phyloP scores from a whole-genome alignment of 2,113 vertebrate species.

The Urocynchramus pylzowi region DNA sequence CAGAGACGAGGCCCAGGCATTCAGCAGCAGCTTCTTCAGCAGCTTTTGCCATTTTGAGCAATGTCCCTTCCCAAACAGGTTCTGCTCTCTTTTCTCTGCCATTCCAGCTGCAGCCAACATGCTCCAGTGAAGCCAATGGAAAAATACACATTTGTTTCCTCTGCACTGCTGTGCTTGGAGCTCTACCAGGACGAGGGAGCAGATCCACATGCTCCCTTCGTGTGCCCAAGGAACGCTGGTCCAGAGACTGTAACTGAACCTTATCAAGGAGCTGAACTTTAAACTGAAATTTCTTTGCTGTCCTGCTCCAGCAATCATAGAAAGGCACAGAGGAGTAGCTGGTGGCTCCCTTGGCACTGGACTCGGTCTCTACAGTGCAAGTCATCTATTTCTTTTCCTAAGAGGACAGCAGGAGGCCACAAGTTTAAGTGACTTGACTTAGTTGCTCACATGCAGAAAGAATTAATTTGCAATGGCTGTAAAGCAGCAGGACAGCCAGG shows the following conservation, averaged over 20 bases:
- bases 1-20: not conserved
- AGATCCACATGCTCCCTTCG: accelerated
- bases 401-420: slow-evolving; percentile 17
- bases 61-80: not conserved
- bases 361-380: not conserved
- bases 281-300: not conserved
- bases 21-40: not conserved
- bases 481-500: slow-evolving; percentile 61
- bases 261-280: not conserved
- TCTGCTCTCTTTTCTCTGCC: not conserved
- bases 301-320: not conserved
- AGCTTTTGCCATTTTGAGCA: not conserved
- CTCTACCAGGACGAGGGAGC: not conserved
- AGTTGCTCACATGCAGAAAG: slow-evolving; percentile 38
- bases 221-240: not conserved
- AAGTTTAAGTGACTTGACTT: slow-evolving; percentile 50
- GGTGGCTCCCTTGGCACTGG: not conserved
- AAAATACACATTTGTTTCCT: not conserved
- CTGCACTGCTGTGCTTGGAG: not conserved
- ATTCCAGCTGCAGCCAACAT: not conserved
- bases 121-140: not conserved
- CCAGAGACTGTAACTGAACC: not conserved
- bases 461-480: slow-evolving; percentile 62
- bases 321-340: not conserved
- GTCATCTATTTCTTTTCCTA: slow-evolving; percentile 12